Evolutionary conservation across 2,113 vertebrate genomes (phyloP), one percentile per base, ranked within the genome.

Genomic region (Agelaius tricolor): DNA sequence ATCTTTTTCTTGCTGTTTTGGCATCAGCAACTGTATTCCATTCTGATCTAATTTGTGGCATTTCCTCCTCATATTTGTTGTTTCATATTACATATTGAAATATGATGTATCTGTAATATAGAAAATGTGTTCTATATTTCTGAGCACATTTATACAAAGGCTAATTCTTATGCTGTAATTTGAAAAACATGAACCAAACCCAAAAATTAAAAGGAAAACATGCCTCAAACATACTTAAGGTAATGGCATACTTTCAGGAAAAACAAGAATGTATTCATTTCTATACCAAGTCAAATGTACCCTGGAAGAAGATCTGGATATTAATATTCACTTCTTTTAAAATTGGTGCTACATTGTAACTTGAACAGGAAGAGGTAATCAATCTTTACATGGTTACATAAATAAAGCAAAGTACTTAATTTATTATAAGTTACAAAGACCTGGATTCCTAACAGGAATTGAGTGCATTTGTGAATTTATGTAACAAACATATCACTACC

Each of bases 391-490:
- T 44, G 87, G 75, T 82, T 94, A 85, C 33, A 82, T 83, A 94
- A 89, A 95, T 76, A 96, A 94, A 97, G 84, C 81, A 88, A 95
- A 78, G 33, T n/a, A 79, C 58, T 57, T 88, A 84, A 97, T 97
- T 97, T 97, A 89, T 87, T 96, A 76, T 47, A 68, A 94, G 81
- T 96, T 96, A 71, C 52, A 66, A 82, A 94, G 87, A 88, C 61
- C 81, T 18, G 43, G 83, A 15, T 63, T 86, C 39, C n/a, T 96
- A 95, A 90, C 71, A 84, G 72, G 87, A 91, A 75, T 65, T 20
- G 66, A 78, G 58, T 74, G 73, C 81, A 79, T 97, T 95, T 67
- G 59, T 62, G 94, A 95, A 96, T 90, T 90, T 89, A 69, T 96
- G 94, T 91, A 94, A 94, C 94, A 78, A 88, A 93, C 65, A 21